These are phyloP conservation scores for Triplophysa rosa DNA, from an alignment of 2,113 vertebrate species.

Conservation along the genomic window DNA sequence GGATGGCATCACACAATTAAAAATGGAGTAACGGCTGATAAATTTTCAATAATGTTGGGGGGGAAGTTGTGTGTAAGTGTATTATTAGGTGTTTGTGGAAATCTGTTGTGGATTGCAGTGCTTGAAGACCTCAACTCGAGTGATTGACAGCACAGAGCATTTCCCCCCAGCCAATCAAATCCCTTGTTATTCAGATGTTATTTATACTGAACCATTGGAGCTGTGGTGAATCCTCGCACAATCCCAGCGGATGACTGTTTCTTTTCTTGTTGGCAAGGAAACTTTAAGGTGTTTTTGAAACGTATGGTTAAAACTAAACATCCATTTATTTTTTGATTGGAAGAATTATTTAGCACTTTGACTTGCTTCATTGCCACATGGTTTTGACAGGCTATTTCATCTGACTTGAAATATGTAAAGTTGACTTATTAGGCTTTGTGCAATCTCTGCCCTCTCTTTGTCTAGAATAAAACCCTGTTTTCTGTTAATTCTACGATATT, in stretches of 20 bases:
- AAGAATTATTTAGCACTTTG: neutral
- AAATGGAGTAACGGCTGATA: neutral
- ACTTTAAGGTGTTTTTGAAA: neutral
- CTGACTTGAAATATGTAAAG: neutral
- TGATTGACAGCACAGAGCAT: slow-evolving; percentile 24
- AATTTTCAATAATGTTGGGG: neutral
- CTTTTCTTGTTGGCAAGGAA: neutral
- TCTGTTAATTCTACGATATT: neutral
- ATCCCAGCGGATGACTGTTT: slow-evolving; percentile 26
- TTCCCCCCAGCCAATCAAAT: slow-evolving; percentile 36
- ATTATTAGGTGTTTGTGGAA: neutral
- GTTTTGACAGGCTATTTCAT: neutral
- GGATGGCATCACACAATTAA: neutral
- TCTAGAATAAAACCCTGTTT: neutral
- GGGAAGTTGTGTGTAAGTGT: neutral
- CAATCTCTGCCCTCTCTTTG: neutral
- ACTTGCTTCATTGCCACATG: neutral
- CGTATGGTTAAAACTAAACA: neutral
- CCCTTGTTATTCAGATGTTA: slow-evolving; percentile 44
- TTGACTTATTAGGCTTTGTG: neutral
- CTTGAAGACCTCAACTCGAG: neutral
- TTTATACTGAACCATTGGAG: slow-evolving; percentile 11
- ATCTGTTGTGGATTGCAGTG: neutral
- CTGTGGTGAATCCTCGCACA: neutral
- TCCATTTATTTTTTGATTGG: neutral